A percentile compares a stretch with the other conserved stretches of the same genome.
Evolutionary conservation across 2,797 vertebrate species (phyloP).

Genomic region (Tauraco hartlaubi): DNA sequence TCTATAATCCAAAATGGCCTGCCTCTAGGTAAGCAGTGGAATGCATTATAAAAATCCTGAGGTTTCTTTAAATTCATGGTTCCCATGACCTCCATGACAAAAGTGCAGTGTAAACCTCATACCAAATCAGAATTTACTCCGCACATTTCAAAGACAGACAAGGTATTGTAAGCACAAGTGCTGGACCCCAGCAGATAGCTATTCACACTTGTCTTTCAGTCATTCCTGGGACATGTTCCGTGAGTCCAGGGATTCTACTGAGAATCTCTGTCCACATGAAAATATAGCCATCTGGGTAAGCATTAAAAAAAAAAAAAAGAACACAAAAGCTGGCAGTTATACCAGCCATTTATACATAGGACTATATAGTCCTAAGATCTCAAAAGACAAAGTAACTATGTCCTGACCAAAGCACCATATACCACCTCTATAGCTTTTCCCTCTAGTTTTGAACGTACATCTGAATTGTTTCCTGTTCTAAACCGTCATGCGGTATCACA

Average conservation of each 20-base stretch:
- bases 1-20: background rate
- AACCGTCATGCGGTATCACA: background rate
- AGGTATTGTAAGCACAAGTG: background rate
- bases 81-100: background rate
- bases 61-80: background rate
- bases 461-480: background rate
- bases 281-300: background rate
- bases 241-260: background rate
- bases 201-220: background rate
- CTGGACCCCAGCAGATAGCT: background rate
- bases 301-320: background rate
- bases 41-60: background rate
- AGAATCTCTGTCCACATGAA: background rate
- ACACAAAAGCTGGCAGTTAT: background rate
- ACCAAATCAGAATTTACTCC: background rate
- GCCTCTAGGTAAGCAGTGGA: background rate
- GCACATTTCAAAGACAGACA: background rate
- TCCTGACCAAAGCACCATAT: background rate
- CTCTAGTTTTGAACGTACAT: accelerated
- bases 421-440: background rate
- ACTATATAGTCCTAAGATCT: background rate
- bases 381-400: background rate
- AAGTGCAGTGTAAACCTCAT: background rate
- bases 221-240: background rate
- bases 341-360: background rate